Percentiles rank a stretch among this genome's conserved stretches.
These are phyloP conservation scores for Melopsittacus undulatus DNA, from an alignment of 2,797 vertebrate species.

Conservation along the genomic window DNA sequence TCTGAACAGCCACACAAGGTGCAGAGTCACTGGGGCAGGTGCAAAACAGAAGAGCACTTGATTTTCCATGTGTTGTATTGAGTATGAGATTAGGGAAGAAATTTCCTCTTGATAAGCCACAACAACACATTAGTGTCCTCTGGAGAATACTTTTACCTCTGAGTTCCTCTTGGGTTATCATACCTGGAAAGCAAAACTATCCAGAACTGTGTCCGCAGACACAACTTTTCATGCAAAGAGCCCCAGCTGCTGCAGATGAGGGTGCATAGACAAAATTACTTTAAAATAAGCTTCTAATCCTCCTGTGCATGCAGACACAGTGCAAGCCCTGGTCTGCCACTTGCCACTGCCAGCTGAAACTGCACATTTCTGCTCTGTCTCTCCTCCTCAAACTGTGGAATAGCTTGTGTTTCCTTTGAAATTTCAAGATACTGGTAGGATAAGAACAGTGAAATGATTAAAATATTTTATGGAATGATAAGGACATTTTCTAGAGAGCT, in stretches of 20 bases:
- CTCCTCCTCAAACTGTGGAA: not conserved
- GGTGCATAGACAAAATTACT: not conserved
- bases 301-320: not conserved
- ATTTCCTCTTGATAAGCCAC: not conserved
- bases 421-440: not conserved
- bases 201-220: fast-evolving
- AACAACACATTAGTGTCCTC: not conserved
- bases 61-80: not conserved
- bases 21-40: not conserved
- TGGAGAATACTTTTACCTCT: not conserved
- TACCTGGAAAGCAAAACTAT: not conserved
- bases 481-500: not conserved
- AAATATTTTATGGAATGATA: not conserved
- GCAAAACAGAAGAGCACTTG: fast-evolving
- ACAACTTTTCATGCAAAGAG: not conserved
- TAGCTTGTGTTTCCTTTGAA: not conserved
- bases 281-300: not conserved
- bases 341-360: not conserved
- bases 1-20: fast-evolving
- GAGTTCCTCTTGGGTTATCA: not conserved
- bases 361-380: not conserved
- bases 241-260: not conserved
- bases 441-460: not conserved
- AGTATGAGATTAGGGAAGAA: not conserved
- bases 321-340: not conserved